A percentile compares a stretch with the other conserved stretches of the same genome.
phyloP scores from a whole-genome alignment of 2,888 invertebrate genomes.

The Toxonevra muliebris region DNA sequence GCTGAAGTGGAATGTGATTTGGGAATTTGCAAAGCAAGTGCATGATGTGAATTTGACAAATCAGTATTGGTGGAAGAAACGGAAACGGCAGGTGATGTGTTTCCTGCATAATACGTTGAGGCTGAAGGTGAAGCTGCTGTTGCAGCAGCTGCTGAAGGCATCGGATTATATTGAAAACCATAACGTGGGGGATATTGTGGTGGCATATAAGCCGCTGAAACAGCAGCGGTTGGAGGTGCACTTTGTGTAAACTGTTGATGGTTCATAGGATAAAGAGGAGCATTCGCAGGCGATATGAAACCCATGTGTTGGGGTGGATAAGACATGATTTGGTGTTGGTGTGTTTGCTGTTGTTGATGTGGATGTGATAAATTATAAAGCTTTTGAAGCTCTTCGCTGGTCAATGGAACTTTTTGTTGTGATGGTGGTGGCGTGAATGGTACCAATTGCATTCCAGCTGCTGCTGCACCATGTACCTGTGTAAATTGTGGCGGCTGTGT shows the following conservation, averaged over 20 bases:
- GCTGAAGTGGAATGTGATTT: conserved; percentile 40
- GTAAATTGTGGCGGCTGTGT: conserved; percentile 40
- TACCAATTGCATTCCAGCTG: conserved; percentile 56
- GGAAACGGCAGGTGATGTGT: conserved; percentile 15
- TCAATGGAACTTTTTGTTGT: conserved; percentile 58
- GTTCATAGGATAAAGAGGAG: conserved; percentile 37
- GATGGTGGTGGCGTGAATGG: conserved; percentile 54
- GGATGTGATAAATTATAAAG: conserved; percentile 59
- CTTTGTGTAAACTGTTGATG: conserved; percentile 41
- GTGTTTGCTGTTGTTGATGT: conserved; percentile 42
- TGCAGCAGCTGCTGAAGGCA: conserved; percentile 15
- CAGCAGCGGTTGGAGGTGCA: conserved; percentile 48
- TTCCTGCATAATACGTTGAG: background rate
- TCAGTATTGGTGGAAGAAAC: background rate
- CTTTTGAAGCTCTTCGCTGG: conserved; percentile 59
- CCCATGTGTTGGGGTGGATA: conserved; percentile 37
- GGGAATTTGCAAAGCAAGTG: conserved; percentile 9
- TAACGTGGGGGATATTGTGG: conserved; percentile 49
- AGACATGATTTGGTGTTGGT: conserved; percentile 17
- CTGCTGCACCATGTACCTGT: background rate
- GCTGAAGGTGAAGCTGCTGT: conserved; percentile 1
- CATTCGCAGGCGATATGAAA: conserved; percentile 37
- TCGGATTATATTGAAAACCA: conserved; percentile 47
- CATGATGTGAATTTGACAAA: background rate
- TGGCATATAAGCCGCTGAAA: conserved; percentile 46